A percentile compares a stretch with the other conserved stretches of the same genome.
Conservation (phyloP, 2,797 vertebrate genomes). For the Stomatorhinus walkeri region DNA sequence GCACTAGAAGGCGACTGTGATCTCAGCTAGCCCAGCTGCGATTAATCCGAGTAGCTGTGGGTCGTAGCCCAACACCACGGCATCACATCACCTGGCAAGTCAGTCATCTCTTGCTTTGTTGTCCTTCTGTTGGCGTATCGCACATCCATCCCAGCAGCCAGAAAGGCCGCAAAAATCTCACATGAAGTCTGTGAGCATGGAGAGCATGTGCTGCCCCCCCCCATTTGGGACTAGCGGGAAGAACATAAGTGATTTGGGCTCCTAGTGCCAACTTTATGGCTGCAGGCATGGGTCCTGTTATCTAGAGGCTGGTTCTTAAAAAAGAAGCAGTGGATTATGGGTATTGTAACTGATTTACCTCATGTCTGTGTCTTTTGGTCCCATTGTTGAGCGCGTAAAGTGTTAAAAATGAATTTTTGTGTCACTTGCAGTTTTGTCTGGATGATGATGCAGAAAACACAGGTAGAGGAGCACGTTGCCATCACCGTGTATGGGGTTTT, state of each 20-base stretch:
- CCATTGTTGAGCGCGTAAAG: not conserved
- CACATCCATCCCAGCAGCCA: not conserved
- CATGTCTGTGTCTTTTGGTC: not conserved
- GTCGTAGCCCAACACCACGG: not conserved
- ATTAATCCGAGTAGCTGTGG: not conserved
- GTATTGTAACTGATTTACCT: not conserved
- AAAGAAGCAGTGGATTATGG: not conserved
- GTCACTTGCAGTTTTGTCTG: not conserved
- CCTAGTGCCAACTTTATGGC: not conserved
- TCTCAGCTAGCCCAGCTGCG: not conserved
- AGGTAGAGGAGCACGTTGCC: not conserved
- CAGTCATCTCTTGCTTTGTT: not conserved
- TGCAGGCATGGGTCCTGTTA: not conserved
- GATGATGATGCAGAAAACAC: not conserved
- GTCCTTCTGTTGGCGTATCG: not conserved
- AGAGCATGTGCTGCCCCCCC: not conserved
- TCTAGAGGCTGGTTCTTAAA: not conserved
- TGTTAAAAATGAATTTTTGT: not conserved
- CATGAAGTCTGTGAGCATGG: not conserved
- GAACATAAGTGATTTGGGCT: not conserved
- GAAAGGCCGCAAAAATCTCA: not conserved
- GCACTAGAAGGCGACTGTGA: not conserved
- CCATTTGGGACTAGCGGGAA: not conserved
- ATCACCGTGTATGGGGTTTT: not conserved
- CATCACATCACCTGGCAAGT: not conserved